phyloP scores from a whole-genome alignment of 2,888 invertebrate species.

The Nezara viridula region DNA sequence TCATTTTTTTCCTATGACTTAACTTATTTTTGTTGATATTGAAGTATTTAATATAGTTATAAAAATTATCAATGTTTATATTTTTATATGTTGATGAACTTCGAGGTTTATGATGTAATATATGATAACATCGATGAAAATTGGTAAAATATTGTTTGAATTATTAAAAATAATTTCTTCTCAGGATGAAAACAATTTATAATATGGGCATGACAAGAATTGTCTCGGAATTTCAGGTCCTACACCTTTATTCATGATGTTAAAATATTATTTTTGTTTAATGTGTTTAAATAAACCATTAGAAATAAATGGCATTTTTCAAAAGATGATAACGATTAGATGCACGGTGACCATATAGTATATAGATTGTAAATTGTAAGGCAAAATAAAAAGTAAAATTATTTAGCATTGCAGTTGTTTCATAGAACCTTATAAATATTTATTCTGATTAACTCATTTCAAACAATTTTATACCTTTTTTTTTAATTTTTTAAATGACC shows the following conservation, averaged over 20 bases:
- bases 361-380: slow-evolving; percentile 58
- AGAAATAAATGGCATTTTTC: slow-evolving; percentile 32
- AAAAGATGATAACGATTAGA: slow-evolving; percentile 52
- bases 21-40: slow-evolving; percentile 54
- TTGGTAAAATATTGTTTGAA: slow-evolving; percentile 33
- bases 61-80: slow-evolving; percentile 49
- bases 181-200: background rate
- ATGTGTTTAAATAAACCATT: slow-evolving; percentile 37
- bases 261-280: slow-evolving; percentile 46
- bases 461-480: too few species aligned
- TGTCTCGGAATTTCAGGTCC: background rate
- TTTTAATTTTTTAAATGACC: too few species aligned
- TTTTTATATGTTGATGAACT: slow-evolving; percentile 54
- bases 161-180: background rate
- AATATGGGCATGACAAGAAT: background rate
- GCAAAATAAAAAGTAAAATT: slow-evolving; percentile 57
- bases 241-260: slow-evolving; percentile 53
- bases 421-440: background rate
- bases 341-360: slow-evolving; percentile 61
- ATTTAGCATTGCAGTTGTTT: slow-evolving; percentile 11
- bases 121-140: background rate
- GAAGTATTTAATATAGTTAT: slow-evolving; percentile 49
- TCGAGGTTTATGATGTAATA: background rate
- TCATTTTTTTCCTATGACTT: slow-evolving; percentile 8
- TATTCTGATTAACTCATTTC: too few species aligned